A percentile compares a stretch with the other conserved stretches of the same genome.
Conservation (phyloP, 2,888 invertebrate species). For the Caenorhabditis sp. region DNA sequence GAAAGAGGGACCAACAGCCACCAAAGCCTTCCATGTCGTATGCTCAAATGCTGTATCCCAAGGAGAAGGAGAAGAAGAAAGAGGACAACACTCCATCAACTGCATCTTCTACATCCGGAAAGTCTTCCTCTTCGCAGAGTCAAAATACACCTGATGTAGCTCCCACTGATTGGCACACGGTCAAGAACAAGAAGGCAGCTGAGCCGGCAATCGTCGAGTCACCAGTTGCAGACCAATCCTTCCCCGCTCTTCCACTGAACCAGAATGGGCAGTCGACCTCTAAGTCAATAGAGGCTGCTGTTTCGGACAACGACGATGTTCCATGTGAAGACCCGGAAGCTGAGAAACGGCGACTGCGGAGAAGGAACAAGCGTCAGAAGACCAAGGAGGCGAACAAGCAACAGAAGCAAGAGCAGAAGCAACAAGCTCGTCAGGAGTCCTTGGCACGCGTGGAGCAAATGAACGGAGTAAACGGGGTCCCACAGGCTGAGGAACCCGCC, state of each 20-base stretch:
- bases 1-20: background rate
- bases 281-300: constrained; percentile 1
- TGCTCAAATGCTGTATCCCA: constrained; percentile 47
- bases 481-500: background rate
- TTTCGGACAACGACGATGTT: constrained; percentile 11
- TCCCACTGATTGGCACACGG: constrained; percentile 49
- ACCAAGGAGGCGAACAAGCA: constrained; percentile 24
- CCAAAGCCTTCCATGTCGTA: constrained; percentile 35
- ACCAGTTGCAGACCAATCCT: background rate
- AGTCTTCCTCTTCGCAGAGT: background rate
- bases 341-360: constrained; percentile 38
- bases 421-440: constrained; percentile 41
- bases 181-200: constrained; percentile 38
- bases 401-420: constrained; percentile 33
- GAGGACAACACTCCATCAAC: background rate
- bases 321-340: constrained; percentile 32
- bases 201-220: constrained; percentile 13
- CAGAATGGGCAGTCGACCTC: background rate
- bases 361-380: constrained; percentile 30
- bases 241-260: too few relatives aligned
- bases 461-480: background rate
- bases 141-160: background rate
- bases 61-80: background rate
- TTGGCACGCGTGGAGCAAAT: constrained; percentile 24
- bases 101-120: background rate